Conservation (phyloP, 2,113 vertebrate species). For the Toxotes jaculatrix region DNA sequence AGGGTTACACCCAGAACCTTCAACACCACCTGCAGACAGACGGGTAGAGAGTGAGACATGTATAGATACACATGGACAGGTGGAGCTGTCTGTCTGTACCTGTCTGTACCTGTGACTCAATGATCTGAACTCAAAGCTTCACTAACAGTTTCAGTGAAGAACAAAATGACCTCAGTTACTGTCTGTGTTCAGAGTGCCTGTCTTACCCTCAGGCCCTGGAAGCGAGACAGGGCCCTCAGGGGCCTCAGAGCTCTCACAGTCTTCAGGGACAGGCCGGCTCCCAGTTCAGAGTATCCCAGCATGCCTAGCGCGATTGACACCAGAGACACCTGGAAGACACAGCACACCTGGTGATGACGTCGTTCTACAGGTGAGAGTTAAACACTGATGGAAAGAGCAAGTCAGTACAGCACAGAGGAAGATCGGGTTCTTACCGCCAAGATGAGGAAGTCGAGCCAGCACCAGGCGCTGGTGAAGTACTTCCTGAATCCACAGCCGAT, state of each 20-base stretch:
- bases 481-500: slow-evolving; percentile 93
- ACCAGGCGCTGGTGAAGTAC: slow-evolving; percentile 98
- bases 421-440: slow-evolving; percentile 88
- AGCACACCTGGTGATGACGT: slow-evolving; percentile 8
- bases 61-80: neutral
- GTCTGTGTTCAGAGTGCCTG: neutral
- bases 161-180: no score
- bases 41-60: neutral
- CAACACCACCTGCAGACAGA: slow-evolving; percentile 89
- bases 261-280: slow-evolving; percentile 94
- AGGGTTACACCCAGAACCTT: slow-evolving; percentile 95
- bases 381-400: neutral
- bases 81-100: no score
- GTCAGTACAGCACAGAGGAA: no score
- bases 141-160: no score
- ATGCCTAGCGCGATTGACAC: slow-evolving; percentile 93
- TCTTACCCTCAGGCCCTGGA: slow-evolving; percentile 95
- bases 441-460: slow-evolving; percentile 97
- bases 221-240: slow-evolving; percentile 93
- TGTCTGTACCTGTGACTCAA: no score
- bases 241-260: slow-evolving; percentile 93
- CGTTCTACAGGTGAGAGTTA: neutral
- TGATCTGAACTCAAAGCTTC: no score
- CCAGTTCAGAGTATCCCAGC: slow-evolving; percentile 94
- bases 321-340: slow-evolving; percentile 89